Evolutionary conservation across 2,797 vertebrate genomes (phyloP).

Genomic region (Eremophila alpestris): DNA sequence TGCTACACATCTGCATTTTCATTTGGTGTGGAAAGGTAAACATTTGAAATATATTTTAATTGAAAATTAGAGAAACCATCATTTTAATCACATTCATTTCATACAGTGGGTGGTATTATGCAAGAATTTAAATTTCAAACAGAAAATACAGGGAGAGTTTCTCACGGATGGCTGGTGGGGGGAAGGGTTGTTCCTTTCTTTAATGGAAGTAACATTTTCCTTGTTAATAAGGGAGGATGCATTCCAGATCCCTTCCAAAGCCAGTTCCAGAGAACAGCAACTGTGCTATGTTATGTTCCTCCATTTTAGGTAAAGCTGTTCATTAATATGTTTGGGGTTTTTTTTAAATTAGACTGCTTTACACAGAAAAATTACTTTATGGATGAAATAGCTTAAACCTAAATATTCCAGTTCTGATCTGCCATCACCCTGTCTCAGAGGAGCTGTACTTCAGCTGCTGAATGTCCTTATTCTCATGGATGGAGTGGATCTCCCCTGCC

Average conservation of each 20-base stretch:
- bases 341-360: neutral
- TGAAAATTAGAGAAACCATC: slow-evolving; percentile 13
- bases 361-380: neutral
- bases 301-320: neutral
- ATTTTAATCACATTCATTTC: neutral
- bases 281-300: neutral
- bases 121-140: slow-evolving; percentile 59
- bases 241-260: neutral
- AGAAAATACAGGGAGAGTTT: slow-evolving; percentile 17
- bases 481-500: slow-evolving; percentile 8
- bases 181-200: neutral
- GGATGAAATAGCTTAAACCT: neutral
- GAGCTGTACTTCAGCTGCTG: neutral
- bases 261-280: neutral
- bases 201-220: slow-evolving; percentile 20
- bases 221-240: neutral
- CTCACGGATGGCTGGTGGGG: neutral
- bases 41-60: slow-evolving; percentile 10
- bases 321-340: neutral
- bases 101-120: slow-evolving; percentile 11
- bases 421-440: neutral
- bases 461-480: neutral
- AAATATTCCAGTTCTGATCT: neutral
- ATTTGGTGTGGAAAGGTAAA: neutral
- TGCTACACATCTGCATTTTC: neutral